Evolutionary conservation across 2,797 vertebrate genomes (phyloP), one percentile per base, ranked within the genome.

Genomic region (Heterohyrax brucei): DNA sequence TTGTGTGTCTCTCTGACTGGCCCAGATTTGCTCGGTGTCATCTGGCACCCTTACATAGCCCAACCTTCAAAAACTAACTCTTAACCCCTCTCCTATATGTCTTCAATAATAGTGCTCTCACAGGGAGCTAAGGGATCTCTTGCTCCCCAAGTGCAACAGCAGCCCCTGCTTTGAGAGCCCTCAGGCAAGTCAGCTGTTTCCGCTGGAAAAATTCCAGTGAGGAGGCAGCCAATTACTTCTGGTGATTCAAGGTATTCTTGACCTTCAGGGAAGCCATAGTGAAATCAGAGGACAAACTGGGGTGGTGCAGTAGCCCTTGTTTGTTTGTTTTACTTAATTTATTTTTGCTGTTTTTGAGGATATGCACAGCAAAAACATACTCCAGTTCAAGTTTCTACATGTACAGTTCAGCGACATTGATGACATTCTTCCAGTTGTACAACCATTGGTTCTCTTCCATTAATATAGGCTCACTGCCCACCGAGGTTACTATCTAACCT

Each of bases 231-330:
- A 94, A 0, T 61, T 50, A 95, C 53, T 85, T 89, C 79, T 53
- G 19, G 87, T 66, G 80, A 77, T 44, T 96, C 80, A 93, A 94
- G 91, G 93, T 97, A 94, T 95, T 93, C 78, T 70, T 44, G 89
- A n/a, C 94, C 91, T 96, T 95, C 84, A n/a, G 14, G 72, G 72
- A 93, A 62, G 66, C 80, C 77, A 30, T n/a, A 26, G 59, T 93
- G 95, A 95, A 46, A 28, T 77, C 89, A 39, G 82, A 90, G 94
- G 79, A 62, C 59, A 76, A 76, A 50, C 66, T 33, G 46, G 62
- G 48, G 26, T 68, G 50, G 88, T 78, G 48, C 30, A n/a, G 39
- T 64, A 22, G 44, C 53, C 30, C n/a, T 61, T 39, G 28, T 21
- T 7, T 39, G 68, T 39, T 21, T 56, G 53, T 56, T 56, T 56